Base-by-base conservation (phyloP, 2,113 vertebrate genomes). In the Pionites leucogaster region DNA sequence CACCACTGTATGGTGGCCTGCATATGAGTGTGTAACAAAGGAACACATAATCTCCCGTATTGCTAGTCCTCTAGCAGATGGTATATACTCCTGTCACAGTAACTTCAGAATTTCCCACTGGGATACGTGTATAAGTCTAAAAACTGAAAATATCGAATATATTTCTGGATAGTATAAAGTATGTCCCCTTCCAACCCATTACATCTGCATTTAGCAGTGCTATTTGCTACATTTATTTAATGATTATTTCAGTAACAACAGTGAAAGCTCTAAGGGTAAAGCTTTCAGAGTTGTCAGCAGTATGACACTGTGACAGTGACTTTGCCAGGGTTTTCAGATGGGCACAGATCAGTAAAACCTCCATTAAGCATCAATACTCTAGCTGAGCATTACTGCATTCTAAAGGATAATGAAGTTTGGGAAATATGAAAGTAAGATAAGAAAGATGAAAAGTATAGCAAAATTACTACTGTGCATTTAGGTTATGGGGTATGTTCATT, bases 101-200 rank as follows among this genome's bases (percentile, higher is more conserved):
- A 47, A 5, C 44, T 42, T 22, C 60, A 70, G 4, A 71, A 53
- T 17, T 62, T 53, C 67, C 70, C 67, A 7, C 39, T 41, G 75
- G 28, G 31, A 19, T 15, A 6, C 7, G 22, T 1, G 0, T 71
- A 7, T 5, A 16, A 35, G 15, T 31, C 65, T 63, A 2, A 53
- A 85, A 80, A 37, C 49, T 23, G 9, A 69, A 88, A 63, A 50
- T 15, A 17, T 15, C 9, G 33, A 50, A 23, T 52, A 0, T 23
- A 72, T 69, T 92, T 64, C 62, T 85, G 60, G n/a, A 9, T 52
- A 50, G 22, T 25, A 31, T 1, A 33, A 53, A 60, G 50, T 13
- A 7, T 5, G 19, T 27, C 19, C 31, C 18, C 25, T 70, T 78
- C 70, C 41, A 82, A 6, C n/a, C 33, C 57, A 6, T 18, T 67